Percentiles rank a stretch among this genome's conserved stretches.
phyloP scores from a whole-genome alignment of 2,113 vertebrate species.

The Microcebus tavaratra region DNA sequence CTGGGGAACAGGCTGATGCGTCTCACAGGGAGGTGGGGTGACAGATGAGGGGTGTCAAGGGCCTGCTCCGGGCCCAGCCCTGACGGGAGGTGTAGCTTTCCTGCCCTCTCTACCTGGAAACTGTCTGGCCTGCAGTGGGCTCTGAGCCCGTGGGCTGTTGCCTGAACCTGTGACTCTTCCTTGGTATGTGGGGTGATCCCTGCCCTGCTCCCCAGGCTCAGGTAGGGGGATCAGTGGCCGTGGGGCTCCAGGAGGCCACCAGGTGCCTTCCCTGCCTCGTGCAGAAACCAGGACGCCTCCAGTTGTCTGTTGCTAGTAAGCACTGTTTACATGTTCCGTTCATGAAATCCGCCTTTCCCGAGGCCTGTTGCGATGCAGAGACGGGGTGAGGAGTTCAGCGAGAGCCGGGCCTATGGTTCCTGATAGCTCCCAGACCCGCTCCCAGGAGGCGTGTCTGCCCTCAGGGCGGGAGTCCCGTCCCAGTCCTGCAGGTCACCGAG shows the following conservation, averaged over 20 bases:
- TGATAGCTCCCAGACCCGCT: background rate
- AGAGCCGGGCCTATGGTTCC: background rate
- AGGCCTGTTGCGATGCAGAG: background rate
- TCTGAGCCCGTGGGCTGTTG: background rate
- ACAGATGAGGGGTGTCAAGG: background rate
- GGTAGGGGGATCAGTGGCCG: background rate
- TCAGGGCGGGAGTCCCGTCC: background rate
- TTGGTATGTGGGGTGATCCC: no score
- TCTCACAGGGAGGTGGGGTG: no score
- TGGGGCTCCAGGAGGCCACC: background rate
- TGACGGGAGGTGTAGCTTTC: background rate
- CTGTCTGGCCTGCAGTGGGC: background rate
- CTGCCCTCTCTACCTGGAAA: background rate
- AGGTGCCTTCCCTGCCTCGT: background rate
- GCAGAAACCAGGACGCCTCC: background rate
- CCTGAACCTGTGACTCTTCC: no score
- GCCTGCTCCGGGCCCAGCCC: background rate
- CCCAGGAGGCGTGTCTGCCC: background rate
- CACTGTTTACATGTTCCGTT: background rate
- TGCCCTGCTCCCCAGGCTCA: no score
- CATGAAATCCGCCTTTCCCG: background rate
- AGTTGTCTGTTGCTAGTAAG: background rate
- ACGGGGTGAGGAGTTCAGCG: background rate
- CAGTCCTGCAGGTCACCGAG: background rate
- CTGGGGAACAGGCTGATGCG: background rate